Evolutionary conservation across 2,888 invertebrate genomes (phyloP), one percentile per base, ranked within the genome.

Genomic region (Ectobius pallidus): DNA sequence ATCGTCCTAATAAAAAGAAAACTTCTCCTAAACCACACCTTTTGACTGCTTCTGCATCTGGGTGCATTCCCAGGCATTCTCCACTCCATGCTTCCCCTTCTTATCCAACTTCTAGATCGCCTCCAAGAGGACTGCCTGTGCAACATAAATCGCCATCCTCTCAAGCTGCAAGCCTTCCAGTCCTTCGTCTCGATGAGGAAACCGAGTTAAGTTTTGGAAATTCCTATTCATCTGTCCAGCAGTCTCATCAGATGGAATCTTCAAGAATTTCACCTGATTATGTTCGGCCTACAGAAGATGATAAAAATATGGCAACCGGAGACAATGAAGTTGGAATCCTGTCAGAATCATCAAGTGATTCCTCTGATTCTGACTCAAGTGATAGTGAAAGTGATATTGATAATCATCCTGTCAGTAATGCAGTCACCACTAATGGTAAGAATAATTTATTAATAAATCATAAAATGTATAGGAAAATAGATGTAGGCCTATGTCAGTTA

Each of bases 81-180:
- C 88, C 87, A 34, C 82, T 88, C 75, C 87, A 87, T 78, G 87
- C 87, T 76, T 88, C 88, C 75, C 89, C 89, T 58, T 83, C 83
- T 52, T 80, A 80, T 76, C 77, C 78, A 9, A 75, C 70, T 76
- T 76, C 63, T 75, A 71, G 68, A 74, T 73, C 73, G 72, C 75
- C 71, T 75, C 46, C 75, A 39, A 73, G 75, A 44, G 44, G 42
- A 2, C 27, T 58, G 14, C 30, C 30, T 3, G 73, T 74, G 39
- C 76, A 72, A 32, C 75, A 74, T 52, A 77, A 75, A 69, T 58
- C 58, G 1, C 63, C 70, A 11, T 58, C 62, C 27, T 46, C 68
- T 30, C 44, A 16, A 7, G 39, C 68, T 27, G 68, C 61, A 25
- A 69, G 72, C 20, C 62, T 72, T 34, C 72, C 75, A 61, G 72